Percentiles rank a stretch among this genome's conserved stretches.
Conservation (phyloP, 2,797 vertebrate genomes). For the Xyrichtys novacula region DNA sequence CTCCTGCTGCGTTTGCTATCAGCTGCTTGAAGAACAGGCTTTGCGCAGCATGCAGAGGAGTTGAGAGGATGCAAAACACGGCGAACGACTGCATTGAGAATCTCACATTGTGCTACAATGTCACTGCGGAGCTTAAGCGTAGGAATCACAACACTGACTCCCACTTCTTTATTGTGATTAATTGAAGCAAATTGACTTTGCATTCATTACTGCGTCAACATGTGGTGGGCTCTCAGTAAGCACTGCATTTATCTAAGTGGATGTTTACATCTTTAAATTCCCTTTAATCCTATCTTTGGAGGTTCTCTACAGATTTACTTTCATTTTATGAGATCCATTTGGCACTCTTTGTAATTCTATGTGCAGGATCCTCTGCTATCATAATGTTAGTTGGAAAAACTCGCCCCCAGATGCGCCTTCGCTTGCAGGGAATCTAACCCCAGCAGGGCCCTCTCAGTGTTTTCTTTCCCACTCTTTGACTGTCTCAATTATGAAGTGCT, state of each 20-base stretch:
- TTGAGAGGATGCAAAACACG: conserved; percentile 25
- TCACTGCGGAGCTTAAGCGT: conserved; percentile 19
- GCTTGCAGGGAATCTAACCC: conserved; percentile 44
- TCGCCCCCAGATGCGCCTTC: conserved; percentile 21
- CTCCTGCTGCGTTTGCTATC: conserved; percentile 33
- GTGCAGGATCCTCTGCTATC: not conserved
- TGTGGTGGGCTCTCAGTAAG: conserved; percentile 3
- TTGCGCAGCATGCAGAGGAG: conserved; percentile 21
- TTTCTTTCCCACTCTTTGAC: conserved; percentile 39
- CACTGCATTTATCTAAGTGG: conserved; percentile 14
- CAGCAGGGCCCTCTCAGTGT: conserved; percentile 36
- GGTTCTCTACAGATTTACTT: conserved; percentile 10
- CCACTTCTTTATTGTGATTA: conserved; percentile 1
- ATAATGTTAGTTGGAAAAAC: conserved; percentile 16
- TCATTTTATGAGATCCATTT: conserved; percentile 28
- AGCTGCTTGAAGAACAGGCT: conserved; percentile 48
- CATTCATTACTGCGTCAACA: not conserved
- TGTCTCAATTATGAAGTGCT: conserved; percentile 57
- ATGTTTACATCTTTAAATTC: conserved; percentile 32
- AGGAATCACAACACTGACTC: conserved; percentile 1
- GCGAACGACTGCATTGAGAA: conserved; percentile 9
- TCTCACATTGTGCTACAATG: conserved; percentile 30
- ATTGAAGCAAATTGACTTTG: conserved; percentile 3
- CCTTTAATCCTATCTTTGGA: conserved; percentile 16
- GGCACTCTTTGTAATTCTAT: not conserved